These are phyloP conservation scores for Sylvicapra grimmia DNA, from an alignment of 2,113 vertebrate genomes.

Conservation along the genomic window DNA sequence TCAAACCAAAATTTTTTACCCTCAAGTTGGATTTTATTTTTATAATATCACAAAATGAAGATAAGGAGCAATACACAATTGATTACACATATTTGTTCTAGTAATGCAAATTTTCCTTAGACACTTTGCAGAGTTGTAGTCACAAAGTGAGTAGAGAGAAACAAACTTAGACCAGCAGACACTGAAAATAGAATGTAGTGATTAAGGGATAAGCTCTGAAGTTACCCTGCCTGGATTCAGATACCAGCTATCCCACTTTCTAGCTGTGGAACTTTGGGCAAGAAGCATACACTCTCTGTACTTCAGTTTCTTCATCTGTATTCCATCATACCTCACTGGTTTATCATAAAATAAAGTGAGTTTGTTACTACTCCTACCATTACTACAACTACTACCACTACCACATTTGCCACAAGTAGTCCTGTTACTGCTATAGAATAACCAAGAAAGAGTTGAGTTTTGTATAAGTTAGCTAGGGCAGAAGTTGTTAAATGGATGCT, in stretches of 20 bases:
- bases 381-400: neutral
- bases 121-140: neutral
- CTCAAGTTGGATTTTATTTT: neutral
- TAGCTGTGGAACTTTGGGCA: neutral
- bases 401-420: neutral
- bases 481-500: neutral
- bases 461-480: neutral
- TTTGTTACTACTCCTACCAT: neutral
- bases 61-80: neutral
- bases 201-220: neutral
- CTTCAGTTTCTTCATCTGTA: neutral
- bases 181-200: neutral
- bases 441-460: neutral
- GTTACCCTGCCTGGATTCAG: neutral
- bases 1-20: neutral
- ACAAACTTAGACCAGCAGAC: neutral
- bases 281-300: neutral
- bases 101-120: neutral
- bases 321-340: neutral
- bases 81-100: neutral
- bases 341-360: neutral
- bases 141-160: neutral
- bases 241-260: neutral
- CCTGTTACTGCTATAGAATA: neutral
- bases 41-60: neutral